phyloP scores from a whole-genome alignment of 2,113 vertebrate species.

The Ceyx melanurus region DNA sequence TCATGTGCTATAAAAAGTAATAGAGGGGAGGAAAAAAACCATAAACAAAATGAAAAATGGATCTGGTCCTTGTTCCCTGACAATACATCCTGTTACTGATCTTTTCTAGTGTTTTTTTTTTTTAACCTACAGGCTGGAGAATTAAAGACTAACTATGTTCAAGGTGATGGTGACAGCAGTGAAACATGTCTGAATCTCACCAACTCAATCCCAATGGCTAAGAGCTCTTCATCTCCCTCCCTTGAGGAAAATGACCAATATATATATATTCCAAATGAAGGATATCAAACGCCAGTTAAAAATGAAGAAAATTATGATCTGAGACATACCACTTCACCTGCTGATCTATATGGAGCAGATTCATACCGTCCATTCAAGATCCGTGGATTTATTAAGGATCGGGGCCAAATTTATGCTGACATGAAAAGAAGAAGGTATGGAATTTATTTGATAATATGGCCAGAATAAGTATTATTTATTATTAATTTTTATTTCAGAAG shows the following conservation, averaged over 20 bases:
- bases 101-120: not conserved
- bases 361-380: conserved; percentile 62
- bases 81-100: not conserved
- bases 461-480: not conserved
- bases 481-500: not conserved
- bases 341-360: conserved; percentile 37
- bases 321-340: conserved; percentile 23
- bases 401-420: conserved; percentile 50
- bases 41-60: not conserved
- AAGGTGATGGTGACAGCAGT: conserved; percentile 61
- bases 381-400: conserved; percentile 54
- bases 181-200: conserved; percentile 65
- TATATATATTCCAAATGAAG: not conserved
- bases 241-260: conserved; percentile 3
- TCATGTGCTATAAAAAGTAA: not conserved
- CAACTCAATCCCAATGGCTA: not conserved
- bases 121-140: conserved; percentile 73
- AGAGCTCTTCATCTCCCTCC: conserved; percentile 6
- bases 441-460: not conserved
- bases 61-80: not conserved
- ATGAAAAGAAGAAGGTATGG: conserved; percentile 78
- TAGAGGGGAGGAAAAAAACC: not conserved
- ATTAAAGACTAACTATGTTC: conserved; percentile 51
- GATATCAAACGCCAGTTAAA: conserved; percentile 4
- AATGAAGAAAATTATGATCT: not conserved